Conservation (phyloP, 2,113 vertebrate genomes). For the Mobula hypostoma region DNA sequence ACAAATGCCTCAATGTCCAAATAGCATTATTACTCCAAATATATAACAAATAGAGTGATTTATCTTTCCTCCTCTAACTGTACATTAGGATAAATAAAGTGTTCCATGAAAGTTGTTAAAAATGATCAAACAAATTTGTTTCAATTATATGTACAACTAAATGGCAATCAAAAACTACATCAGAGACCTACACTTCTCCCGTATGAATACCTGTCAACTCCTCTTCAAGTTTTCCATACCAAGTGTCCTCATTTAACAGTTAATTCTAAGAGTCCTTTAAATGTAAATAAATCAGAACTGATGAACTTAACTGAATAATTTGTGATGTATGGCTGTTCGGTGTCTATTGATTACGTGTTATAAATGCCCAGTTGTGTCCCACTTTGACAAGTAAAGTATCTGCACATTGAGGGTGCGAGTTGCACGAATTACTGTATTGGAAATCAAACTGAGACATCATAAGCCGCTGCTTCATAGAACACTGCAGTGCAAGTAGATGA, state of each 20-base stretch:
- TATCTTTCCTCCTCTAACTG: not conserved
- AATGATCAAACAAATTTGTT: not conserved
- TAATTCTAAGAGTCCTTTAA: not conserved
- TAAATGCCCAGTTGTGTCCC: too few species aligned
- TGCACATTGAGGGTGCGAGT: too few species aligned
- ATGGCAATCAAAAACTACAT: not conserved
- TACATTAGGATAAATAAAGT: not conserved
- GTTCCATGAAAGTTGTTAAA: not conserved
- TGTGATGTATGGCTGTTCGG: too few species aligned
- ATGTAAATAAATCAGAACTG: not conserved
- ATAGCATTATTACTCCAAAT: not conserved
- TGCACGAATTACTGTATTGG: too few species aligned
- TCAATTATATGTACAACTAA: not conserved
- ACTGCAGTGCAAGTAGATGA: too few species aligned
- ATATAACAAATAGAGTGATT: not conserved
- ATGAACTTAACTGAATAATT: too few species aligned
- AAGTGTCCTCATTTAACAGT: not conserved
- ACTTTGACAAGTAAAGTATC: too few species aligned
- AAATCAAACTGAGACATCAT: too few species aligned
- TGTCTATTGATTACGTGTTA: too few species aligned
- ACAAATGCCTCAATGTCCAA: not conserved
- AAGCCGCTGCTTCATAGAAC: too few species aligned
- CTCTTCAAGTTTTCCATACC: not conserved
- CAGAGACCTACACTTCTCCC: not conserved
- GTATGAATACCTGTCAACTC: not conserved